These are phyloP conservation scores for Ceyx erithaca DNA, from an alignment of 2,797 vertebrate genomes.

Conservation along the genomic window DNA sequence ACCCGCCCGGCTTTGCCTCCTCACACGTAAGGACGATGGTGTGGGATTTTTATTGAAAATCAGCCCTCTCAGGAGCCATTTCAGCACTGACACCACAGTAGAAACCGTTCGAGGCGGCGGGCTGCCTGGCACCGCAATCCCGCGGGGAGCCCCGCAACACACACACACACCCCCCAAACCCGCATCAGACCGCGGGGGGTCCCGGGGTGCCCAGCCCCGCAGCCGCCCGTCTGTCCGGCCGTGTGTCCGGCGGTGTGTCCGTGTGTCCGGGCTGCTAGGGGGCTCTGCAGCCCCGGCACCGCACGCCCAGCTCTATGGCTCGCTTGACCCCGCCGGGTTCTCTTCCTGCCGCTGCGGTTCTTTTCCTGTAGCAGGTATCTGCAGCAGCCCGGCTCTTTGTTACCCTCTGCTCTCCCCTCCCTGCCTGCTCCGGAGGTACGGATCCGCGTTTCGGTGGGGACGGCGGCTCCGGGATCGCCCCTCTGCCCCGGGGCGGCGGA, in stretches of 20 bases:
- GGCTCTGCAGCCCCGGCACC: conserved; percentile 37
- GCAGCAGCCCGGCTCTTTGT: conserved; percentile 64
- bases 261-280: conserved; percentile 19
- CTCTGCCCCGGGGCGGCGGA: not conserved
- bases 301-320: conserved; percentile 41
- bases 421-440: conserved; percentile 30
- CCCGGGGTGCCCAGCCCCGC: accelerated
- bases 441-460: not conserved
- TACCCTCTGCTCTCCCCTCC: conserved; percentile 9
- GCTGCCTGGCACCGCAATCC: too few species aligned
- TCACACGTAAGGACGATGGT: accelerated
- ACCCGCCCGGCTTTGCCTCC: not conserved
- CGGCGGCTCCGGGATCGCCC: not conserved
- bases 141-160: accelerated
- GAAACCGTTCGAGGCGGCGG: not conserved
- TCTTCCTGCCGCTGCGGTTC: conserved; percentile 64
- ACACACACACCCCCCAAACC: not conserved
- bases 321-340: conserved; percentile 56
- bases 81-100: not conserved
- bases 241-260: too few species aligned
- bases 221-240: not conserved
- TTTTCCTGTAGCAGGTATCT: conserved; percentile 59
- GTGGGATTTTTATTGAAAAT: not conserved
- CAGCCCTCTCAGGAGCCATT: not conserved
- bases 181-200: not conserved